These are phyloP conservation scores for Smittia aterrima DNA, from an alignment of 2,888 invertebrate species.

Conservation along the genomic window DNA sequence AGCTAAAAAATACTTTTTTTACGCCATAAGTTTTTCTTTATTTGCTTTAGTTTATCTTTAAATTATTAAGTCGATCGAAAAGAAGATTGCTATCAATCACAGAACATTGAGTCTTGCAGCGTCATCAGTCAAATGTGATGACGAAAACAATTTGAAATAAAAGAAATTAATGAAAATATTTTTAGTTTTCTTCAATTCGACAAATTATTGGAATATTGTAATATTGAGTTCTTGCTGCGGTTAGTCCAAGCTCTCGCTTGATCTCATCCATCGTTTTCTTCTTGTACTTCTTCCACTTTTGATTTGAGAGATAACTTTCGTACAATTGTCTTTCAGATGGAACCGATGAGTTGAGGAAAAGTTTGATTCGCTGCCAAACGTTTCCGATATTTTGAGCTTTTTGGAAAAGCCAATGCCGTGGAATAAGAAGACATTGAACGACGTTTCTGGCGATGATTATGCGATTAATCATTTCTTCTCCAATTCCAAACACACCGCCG, in stretches of 20 bases:
- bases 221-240: constrained; percentile 44
- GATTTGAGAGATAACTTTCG: constrained; percentile 47
- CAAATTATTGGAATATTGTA: constrained; percentile 52
- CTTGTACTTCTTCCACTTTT: constrained; percentile 50
- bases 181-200: constrained; percentile 47
- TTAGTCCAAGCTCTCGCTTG: neutral
- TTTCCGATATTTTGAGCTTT: constrained; percentile 52
- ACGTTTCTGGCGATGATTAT: constrained; percentile 64
- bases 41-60: too few species aligned
- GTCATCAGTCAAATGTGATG: neutral
- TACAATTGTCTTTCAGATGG: constrained; percentile 50
- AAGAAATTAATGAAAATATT: neutral
- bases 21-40: too few species aligned
- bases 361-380: constrained; percentile 50
- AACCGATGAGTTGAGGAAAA: constrained; percentile 49
- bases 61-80: too few species aligned
- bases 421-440: constrained; percentile 66
- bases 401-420: constrained; percentile 67
- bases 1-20: too few species aligned
- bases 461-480: constrained; percentile 66
- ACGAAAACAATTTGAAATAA: neutral
- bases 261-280: constrained; percentile 45
- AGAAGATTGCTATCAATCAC: too few species aligned
- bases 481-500: constrained; percentile 62
- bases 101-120: neutral